Evolutionary conservation across 2,797 vertebrate genomes (phyloP).

Genomic region (Labeo calbasu): DNA sequence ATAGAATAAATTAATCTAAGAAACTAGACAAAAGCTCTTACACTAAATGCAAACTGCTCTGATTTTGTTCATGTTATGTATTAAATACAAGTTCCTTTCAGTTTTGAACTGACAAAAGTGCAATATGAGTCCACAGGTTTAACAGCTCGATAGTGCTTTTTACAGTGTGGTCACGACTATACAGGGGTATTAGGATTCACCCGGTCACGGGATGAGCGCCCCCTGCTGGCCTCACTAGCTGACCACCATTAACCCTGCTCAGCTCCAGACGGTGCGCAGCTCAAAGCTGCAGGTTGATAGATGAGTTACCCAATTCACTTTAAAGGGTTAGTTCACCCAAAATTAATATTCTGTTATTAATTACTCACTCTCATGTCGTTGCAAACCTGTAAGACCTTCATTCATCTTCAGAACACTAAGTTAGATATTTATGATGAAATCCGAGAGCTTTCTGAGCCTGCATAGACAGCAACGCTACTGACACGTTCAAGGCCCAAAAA

Average conservation of each 20-base stretch:
- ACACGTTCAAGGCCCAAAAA: too few relatives aligned
- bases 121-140: neutral
- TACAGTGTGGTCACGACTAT: neutral
- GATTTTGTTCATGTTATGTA: neutral
- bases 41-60: neutral
- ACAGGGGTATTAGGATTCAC: neutral
- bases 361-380: too few relatives aligned
- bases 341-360: too few relatives aligned
- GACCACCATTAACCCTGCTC: neutral
- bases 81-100: neutral
- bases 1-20: neutral
- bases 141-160: neutral
- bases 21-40: neutral
- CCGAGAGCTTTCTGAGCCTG: too few relatives aligned
- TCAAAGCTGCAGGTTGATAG: neutral
- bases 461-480: too few relatives aligned
- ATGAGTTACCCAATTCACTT: neutral
- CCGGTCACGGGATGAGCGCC: neutral
- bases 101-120: neutral
- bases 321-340: neutral
- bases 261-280: neutral
- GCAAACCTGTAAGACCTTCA: too few relatives aligned
- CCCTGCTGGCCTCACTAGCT: neutral
- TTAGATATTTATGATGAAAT: too few relatives aligned
- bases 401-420: too few relatives aligned